Conservation (phyloP, 1,140 invertebrate species). For the Achatina immaculata region DNA sequence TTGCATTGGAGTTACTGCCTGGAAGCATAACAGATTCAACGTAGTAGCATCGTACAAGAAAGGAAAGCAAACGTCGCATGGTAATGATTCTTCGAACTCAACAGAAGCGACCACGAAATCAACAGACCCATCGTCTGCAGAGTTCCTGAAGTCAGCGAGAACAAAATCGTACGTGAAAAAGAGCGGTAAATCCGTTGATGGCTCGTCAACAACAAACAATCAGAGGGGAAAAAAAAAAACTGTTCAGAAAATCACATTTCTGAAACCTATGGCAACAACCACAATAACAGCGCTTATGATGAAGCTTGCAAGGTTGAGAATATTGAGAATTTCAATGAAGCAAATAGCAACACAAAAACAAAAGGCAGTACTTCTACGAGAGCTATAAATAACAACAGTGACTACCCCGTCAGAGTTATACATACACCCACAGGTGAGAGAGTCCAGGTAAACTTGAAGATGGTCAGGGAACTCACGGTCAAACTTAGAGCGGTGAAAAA, state of each 20-base stretch:
- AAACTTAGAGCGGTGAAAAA: conserved; percentile 33
- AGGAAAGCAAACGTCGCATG: neutral
- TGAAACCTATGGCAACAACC: too few relatives aligned
- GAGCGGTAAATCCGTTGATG: neutral
- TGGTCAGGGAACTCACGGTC: conserved; percentile 20
- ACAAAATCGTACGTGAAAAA: conserved; percentile 11
- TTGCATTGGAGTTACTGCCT: neutral
- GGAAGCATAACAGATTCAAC: too few relatives aligned
- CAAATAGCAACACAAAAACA: neutral
- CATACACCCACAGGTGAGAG: neutral
- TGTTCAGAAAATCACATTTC: too few relatives aligned
- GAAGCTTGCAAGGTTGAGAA: neutral
- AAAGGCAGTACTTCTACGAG: too few relatives aligned
- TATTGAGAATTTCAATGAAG: neutral
- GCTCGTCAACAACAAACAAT: neutral
- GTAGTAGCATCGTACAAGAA: too few relatives aligned
- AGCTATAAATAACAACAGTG: neutral
- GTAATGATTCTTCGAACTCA: neutral
- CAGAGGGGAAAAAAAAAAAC: neutral
- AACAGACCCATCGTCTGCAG: neutral
- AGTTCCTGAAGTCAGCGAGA: neutral
- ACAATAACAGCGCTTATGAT: too few relatives aligned
- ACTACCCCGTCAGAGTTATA: neutral
- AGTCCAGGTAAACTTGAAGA: neutral
- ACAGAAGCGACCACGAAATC: neutral